Conservation (phyloP, 2,113 vertebrate species). For the Ivindomyrus marchei region DNA sequence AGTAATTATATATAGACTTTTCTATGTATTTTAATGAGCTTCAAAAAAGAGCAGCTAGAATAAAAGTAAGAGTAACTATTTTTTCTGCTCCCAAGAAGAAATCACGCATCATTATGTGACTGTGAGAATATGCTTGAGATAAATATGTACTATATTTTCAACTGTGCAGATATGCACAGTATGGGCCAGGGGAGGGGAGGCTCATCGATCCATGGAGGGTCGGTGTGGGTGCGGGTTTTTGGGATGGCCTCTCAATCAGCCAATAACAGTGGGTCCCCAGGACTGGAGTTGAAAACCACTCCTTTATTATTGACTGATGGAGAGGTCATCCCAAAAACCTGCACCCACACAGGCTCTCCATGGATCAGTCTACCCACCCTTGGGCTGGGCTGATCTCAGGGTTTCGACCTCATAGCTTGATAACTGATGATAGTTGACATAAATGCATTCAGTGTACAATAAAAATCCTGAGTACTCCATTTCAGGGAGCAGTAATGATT, state of each 20-base stretch:
- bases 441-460: background rate
- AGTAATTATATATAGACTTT: background rate
- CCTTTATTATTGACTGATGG: background rate
- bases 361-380: background rate
- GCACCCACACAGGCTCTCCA: background rate
- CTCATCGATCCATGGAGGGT: too few species aligned
- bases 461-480: background rate
- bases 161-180: background rate
- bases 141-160: background rate
- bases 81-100: background rate
- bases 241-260: too few species aligned
- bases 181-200: too few species aligned
- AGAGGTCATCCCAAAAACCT: background rate
- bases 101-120: background rate
- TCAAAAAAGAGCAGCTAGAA: background rate
- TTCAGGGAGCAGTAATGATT: background rate
- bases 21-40: background rate
- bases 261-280: too few species aligned
- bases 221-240: too few species aligned
- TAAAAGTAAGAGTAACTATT: background rate
- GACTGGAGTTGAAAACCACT: too few species aligned
- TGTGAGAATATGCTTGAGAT: background rate
- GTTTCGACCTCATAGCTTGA: background rate
- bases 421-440: background rate
- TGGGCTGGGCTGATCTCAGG: background rate